These are phyloP conservation scores for Malaclemys terrapin DNA, from an alignment of 2,113 vertebrate species.

Conservation along the genomic window DNA sequence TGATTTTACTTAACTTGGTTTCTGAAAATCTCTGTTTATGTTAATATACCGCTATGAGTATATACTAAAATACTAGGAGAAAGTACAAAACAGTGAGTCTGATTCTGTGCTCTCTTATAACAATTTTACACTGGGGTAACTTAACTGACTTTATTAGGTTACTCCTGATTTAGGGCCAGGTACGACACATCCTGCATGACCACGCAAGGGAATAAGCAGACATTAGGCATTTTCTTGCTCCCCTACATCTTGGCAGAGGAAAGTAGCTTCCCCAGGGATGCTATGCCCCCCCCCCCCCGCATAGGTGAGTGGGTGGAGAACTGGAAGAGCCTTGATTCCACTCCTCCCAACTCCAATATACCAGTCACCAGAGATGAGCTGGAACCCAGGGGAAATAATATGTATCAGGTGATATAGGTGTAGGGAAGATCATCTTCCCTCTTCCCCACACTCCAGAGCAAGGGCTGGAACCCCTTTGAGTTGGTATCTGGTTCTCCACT, in stretches of 20 bases:
- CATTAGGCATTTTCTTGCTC: background rate
- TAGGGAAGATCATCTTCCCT: background rate
- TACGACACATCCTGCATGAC: background rate
- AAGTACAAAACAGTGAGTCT: background rate
- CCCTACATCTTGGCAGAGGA: background rate
- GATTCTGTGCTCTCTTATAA: rapidly evolving
- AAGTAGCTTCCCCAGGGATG: background rate
- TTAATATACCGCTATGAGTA: background rate
- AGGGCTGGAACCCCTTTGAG: background rate
- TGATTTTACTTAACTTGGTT: background rate
- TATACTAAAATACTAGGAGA: background rate
- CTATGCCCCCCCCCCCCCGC: background rate
- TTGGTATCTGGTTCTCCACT: background rate
- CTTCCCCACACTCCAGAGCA: background rate
- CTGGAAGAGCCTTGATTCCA: background rate
- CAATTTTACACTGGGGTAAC: background rate
- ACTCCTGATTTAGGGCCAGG: background rate
- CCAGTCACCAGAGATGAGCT: background rate
- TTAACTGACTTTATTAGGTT: background rate
- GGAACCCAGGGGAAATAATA: background rate
- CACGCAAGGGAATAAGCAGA: background rate
- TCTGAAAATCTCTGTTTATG: background rate
- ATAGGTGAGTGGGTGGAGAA: background rate
- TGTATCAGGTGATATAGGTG: background rate
- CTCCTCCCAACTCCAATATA: rapidly evolving